Percentiles rank a stretch among this genome's conserved stretches.
Conservation (phyloP, 64 coral and sea anemone genomes). For the Platygyra sinensis region DNA sequence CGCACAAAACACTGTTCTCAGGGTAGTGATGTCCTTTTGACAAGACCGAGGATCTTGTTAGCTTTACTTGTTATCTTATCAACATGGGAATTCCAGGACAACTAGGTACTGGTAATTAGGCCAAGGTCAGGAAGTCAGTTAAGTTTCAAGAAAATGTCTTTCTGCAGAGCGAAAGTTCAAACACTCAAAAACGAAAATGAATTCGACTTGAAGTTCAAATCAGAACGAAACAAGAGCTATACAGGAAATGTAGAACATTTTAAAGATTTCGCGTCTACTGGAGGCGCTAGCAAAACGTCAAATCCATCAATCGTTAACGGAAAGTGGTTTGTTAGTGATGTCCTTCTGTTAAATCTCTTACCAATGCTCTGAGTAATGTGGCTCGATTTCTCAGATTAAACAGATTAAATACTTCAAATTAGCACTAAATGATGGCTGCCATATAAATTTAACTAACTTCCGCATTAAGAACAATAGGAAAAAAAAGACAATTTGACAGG, state of each 20-base stretch:
- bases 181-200: background rate
- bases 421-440: background rate
- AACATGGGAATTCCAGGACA: no score
- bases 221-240: background rate
- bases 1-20: no score
- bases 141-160: no score
- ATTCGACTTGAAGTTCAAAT: background rate
- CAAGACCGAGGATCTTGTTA: no score
- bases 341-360: background rate
- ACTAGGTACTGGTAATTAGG: no score
- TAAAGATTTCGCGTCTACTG: background rate
- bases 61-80: no score
- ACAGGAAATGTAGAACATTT: background rate
- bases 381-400: background rate
- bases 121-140: no score
- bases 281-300: background rate
- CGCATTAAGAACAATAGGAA: background rate
- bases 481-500: background rate
- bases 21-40: no score
- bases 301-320: background rate
- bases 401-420: slow-evolving; percentile 5
- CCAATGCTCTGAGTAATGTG: background rate
- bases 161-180: no score
- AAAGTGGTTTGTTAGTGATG: background rate
- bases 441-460: slow-evolving; percentile 3